phyloP scores from a whole-genome alignment of 2,888 invertebrate species.

The Euzophera pinguis region DNA sequence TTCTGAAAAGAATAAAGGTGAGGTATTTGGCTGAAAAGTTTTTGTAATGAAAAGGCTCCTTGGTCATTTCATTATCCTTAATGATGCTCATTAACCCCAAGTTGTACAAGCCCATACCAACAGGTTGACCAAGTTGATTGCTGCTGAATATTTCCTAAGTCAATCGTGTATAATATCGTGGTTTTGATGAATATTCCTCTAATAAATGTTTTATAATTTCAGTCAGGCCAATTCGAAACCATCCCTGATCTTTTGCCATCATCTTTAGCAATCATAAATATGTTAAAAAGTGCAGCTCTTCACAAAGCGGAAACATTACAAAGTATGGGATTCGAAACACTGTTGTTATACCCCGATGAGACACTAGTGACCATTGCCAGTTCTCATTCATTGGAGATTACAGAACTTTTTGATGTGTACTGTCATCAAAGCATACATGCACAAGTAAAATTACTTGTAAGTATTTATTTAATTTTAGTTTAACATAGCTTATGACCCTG shows the following conservation, averaged over 20 bases:
- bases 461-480: no score
- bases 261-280: slow-evolving; percentile 40
- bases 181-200: not conserved
- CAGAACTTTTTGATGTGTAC: slow-evolving; percentile 40
- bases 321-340: slow-evolving; percentile 39
- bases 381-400: slow-evolving; percentile 32
- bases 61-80: not conserved
- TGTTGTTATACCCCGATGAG: slow-evolving; percentile 46
- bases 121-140: no score
- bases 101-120: no score
- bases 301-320: slow-evolving; percentile 36
- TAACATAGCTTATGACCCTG: no score
- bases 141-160: no score
- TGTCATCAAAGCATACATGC: slow-evolving; percentile 28
- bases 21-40: not conserved
- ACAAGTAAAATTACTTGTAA: slow-evolving; percentile 37
- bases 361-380: slow-evolving; percentile 31
- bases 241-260: slow-evolving; percentile 39
- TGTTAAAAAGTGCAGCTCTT: slow-evolving; percentile 37
- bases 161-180: no score
- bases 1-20: slow-evolving; percentile 52
- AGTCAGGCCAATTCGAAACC: slow-evolving; percentile 26
- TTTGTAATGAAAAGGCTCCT: not conserved
- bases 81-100: not conserved
- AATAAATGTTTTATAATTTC: slow-evolving; percentile 15